These are phyloP conservation scores for Sylvilagus floridanus DNA, from an alignment of 2,797 vertebrate genomes.

Conservation along the genomic window DNA sequence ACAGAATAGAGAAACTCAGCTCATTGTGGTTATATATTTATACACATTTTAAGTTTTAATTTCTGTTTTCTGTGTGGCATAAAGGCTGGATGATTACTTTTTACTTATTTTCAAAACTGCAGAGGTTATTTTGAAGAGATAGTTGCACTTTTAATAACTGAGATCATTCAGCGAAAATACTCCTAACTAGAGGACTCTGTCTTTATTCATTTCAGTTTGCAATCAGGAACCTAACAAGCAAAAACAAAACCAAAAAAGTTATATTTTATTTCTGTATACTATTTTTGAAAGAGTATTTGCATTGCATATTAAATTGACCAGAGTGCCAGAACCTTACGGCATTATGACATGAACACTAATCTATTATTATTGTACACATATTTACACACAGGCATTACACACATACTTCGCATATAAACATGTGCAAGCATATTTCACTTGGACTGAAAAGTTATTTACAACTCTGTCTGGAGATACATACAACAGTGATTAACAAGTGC, in stretches of 20 bases:
- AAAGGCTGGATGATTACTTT: constrained; percentile 13
- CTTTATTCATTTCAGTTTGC: constrained; percentile 60
- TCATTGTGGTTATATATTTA: constrained; percentile 30
- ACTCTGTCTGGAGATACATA: constrained; percentile 80
- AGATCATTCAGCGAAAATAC: background rate
- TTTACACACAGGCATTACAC: constrained; percentile 78
- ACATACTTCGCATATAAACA: constrained; percentile 80
- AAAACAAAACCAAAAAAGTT: constrained; percentile 41
- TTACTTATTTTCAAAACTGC: constrained; percentile 33
- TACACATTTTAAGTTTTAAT: constrained; percentile 50
- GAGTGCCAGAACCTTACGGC: constrained; percentile 69
- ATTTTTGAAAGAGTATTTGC: constrained; percentile 53
- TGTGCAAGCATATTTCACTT: constrained; percentile 80
- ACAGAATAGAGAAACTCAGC: constrained; percentile 40
- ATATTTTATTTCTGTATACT: constrained; percentile 61
- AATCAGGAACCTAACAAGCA: constrained; percentile 44
- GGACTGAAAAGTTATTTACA: constrained; percentile 84
- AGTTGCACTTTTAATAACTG: constrained; percentile 39
- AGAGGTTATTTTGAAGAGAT: constrained; percentile 44
- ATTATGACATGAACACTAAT: constrained; percentile 48
- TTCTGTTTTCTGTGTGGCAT: constrained; percentile 53
- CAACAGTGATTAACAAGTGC: constrained; percentile 83
- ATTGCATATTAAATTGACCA: constrained; percentile 72
- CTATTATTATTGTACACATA: constrained; percentile 71
- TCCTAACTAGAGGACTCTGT: background rate